These are phyloP conservation scores for Aulostomus chinensis DNA, from an alignment of 2,797 vertebrate species.

Conservation along the genomic window DNA sequence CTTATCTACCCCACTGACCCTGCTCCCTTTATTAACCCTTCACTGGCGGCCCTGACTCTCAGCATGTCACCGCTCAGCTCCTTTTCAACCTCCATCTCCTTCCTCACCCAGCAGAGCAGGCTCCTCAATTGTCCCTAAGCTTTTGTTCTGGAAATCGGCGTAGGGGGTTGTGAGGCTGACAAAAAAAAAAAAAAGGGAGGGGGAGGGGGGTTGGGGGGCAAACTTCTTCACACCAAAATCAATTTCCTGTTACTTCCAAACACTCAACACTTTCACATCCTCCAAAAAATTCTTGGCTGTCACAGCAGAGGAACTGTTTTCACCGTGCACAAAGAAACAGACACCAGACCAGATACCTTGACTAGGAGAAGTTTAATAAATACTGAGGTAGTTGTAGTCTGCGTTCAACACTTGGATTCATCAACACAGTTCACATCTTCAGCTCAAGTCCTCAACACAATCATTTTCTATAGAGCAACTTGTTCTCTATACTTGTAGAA, in stretches of 20 bases:
- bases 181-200: too few species aligned
- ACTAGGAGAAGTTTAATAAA: slow-evolving; percentile 68
- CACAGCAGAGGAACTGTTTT: too few species aligned
- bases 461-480: background rate
- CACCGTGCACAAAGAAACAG: background rate
- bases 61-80: slow-evolving; percentile 10
- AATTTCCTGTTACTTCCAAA: slow-evolving; percentile 36
- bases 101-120: too few species aligned
- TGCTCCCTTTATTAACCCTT: too few species aligned
- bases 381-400: slow-evolving; percentile 70
- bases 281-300: too few species aligned
- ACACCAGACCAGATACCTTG: slow-evolving; percentile 9
- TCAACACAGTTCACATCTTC: slow-evolving; percentile 7
- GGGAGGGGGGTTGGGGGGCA: slow-evolving; percentile 37
- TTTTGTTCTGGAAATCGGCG: slow-evolving; percentile 62
- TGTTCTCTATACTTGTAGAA: background rate
- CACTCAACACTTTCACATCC: slow-evolving; percentile 42
- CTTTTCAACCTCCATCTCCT: slow-evolving; percentile 25
- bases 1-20: too few species aligned
- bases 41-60: background rate
- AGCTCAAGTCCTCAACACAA: slow-evolving; percentile 3
- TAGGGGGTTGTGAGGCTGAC: slow-evolving; percentile 33
- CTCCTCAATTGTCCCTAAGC: slow-evolving; percentile 36
- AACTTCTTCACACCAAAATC: slow-evolving; percentile 38
- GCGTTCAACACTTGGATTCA: slow-evolving; percentile 33